These are phyloP conservation scores for Arenaria interpres DNA, from an alignment of 2,113 vertebrate genomes.

Conservation along the genomic window DNA sequence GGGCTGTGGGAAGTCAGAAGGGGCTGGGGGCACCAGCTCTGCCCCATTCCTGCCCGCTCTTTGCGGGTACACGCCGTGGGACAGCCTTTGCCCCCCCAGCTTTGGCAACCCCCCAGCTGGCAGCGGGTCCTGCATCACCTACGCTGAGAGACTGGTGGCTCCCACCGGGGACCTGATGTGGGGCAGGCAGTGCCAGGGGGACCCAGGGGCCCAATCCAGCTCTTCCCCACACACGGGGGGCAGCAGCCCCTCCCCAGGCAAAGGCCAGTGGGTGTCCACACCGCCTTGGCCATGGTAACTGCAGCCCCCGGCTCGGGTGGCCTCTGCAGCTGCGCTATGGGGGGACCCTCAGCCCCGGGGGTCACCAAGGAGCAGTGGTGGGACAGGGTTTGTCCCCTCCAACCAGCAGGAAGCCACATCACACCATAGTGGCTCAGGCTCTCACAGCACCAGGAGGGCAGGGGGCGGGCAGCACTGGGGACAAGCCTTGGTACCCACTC, in stretches of 20 bases:
- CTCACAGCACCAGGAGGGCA: background rate
- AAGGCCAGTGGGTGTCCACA: accelerated
- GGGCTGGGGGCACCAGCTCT: background rate
- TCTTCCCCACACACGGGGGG: background rate
- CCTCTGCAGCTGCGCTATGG: accelerated
- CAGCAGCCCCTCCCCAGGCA: background rate
- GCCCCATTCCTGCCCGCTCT: background rate
- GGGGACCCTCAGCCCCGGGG: background rate
- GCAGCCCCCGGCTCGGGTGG: accelerated
- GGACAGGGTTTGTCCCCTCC: background rate
- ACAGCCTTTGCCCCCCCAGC: too few species aligned
- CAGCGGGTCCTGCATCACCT: background rate
- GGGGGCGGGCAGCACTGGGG: background rate
- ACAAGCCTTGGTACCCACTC: accelerated
- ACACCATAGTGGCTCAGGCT: accelerated
- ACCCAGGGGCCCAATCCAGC: background rate
- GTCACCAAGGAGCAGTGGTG: background rate
- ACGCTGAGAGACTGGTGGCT: accelerated
- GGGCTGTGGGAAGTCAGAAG: background rate
- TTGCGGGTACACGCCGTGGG: background rate
- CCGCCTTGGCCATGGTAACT: too few species aligned
- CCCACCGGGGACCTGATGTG: too few species aligned
- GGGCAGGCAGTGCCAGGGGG: background rate
- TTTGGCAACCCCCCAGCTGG: background rate
- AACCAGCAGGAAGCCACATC: accelerated